Evolutionary conservation across 1,140 invertebrate genomes (phyloP).

Genomic region (Ylistrum balloti): DNA sequence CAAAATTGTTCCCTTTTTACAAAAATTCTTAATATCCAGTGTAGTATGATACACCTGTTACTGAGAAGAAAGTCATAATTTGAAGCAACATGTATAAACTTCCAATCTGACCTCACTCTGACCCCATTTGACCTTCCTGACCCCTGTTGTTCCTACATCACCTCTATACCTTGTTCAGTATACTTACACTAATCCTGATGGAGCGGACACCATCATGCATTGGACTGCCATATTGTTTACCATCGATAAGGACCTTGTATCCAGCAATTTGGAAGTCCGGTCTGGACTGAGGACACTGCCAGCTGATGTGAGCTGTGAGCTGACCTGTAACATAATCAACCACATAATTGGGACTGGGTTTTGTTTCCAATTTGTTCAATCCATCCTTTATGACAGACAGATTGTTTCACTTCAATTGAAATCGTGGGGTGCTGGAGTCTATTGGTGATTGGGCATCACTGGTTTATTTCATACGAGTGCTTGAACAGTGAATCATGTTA

Average conservation of each 20-base stretch:
- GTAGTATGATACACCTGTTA: no score
- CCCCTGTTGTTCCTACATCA: neutral
- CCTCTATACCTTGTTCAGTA: neutral
- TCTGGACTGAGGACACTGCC: constrained; percentile 80
- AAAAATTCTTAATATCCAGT: no score
- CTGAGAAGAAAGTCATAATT: no score
- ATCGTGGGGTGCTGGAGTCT: no score
- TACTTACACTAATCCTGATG: constrained; percentile 79
- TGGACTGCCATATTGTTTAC: constrained; percentile 81
- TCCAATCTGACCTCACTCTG: neutral
- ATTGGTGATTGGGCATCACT: no score
- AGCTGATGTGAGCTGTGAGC: constrained; percentile 80
- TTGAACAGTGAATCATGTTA: no score
- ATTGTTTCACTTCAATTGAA: no score
- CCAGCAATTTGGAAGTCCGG: constrained; percentile 77
- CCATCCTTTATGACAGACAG: no score
- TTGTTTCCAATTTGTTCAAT: no score
- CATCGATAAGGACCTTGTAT: constrained; percentile 81
- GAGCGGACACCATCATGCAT: constrained; percentile 78
- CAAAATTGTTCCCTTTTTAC: no score
- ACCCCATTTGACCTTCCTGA: constrained; percentile 16
- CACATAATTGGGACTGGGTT: neutral
- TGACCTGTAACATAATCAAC: constrained; percentile 70
- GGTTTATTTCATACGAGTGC: no score
- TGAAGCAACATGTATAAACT: no score